Evolutionary conservation across 2,113 vertebrate species (phyloP).

Genomic region (Urocitellus parryii): DNA sequence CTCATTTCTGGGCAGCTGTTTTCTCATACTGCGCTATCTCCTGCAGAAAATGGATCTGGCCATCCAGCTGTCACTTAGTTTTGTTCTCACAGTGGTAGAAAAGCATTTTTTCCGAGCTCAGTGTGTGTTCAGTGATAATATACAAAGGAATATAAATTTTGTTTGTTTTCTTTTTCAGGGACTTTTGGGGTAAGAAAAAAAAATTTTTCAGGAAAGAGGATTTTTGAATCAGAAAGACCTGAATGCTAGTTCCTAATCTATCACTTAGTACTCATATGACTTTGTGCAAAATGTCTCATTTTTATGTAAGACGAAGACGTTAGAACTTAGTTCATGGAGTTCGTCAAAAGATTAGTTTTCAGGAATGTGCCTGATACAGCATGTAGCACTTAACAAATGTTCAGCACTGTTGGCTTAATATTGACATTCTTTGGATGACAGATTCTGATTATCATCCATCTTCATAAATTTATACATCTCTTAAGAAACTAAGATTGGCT

Average conservation of each 20-base stretch:
- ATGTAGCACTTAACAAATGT: background rate
- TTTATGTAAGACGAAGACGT: constrained; percentile 12
- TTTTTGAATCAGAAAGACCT: background rate
- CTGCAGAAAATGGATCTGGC: constrained; percentile 5
- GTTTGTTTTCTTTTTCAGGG: background rate
- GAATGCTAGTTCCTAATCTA: background rate
- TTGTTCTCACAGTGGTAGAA: constrained; percentile 60
- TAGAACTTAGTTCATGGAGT: background rate
- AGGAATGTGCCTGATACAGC: background rate
- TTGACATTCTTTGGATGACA: background rate
- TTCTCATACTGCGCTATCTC: background rate
- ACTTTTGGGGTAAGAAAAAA: background rate
- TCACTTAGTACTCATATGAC: background rate
- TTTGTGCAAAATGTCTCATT: background rate
- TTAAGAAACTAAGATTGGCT: background rate
- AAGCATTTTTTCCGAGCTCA: constrained; percentile 49
- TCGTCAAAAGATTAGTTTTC: background rate
- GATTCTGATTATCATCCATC: background rate
- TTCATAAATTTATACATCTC: background rate
- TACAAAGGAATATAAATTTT: constrained; percentile 16
- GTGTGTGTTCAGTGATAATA: constrained; percentile 23
- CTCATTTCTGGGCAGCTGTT: constrained; percentile 24
- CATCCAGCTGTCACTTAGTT: constrained; percentile 2
- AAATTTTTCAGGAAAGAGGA: constrained; percentile 16
- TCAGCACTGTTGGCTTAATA: background rate